Evolutionary conservation across 2,113 vertebrate genomes (phyloP).

Genomic region (Eolophus roseicapilla): DNA sequence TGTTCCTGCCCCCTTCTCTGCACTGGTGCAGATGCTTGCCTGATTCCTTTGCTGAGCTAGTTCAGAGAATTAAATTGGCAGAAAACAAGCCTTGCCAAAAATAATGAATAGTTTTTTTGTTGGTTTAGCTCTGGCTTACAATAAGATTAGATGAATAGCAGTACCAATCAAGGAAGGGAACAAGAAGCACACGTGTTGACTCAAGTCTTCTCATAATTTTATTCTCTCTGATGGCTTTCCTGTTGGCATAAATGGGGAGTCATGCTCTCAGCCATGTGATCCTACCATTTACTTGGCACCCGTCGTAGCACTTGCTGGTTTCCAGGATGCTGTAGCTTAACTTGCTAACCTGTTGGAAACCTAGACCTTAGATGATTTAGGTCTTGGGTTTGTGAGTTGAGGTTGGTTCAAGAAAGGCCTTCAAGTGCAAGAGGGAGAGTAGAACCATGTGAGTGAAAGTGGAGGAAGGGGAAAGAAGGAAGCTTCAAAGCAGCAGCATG

Average conservation of each 20-base stretch:
- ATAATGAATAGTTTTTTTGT: slow-evolving; percentile 16
- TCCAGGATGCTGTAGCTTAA: neutral
- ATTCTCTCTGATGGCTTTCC: neutral
- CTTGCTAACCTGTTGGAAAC: neutral
- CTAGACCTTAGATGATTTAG: neutral
- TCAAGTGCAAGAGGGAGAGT: neutral
- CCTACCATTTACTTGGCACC: neutral
- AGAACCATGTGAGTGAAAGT: neutral
- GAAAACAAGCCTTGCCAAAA: slow-evolving; percentile 30
- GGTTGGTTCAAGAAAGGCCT: neutral
- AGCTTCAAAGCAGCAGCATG: neutral
- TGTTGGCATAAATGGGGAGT: neutral
- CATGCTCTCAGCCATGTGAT: neutral
- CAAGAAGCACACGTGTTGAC: neutral
- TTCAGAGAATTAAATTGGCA: slow-evolving; percentile 22
- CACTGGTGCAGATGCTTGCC: neutral
- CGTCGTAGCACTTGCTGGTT: neutral
- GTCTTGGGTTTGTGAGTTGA: neutral
- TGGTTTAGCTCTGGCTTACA: slow-evolving; percentile 32
- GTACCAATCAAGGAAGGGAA: slow-evolving; percentile 6
- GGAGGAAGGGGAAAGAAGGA: neutral
- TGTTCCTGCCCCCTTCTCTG: slow-evolving; percentile 26
- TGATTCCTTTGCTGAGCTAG: slow-evolving; percentile 17
- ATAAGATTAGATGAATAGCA: slow-evolving; percentile 19
- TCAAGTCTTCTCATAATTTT: slow-evolving; percentile 18